Conservation (phyloP, 1,140 invertebrate species). For the Idris sp. region DNA sequence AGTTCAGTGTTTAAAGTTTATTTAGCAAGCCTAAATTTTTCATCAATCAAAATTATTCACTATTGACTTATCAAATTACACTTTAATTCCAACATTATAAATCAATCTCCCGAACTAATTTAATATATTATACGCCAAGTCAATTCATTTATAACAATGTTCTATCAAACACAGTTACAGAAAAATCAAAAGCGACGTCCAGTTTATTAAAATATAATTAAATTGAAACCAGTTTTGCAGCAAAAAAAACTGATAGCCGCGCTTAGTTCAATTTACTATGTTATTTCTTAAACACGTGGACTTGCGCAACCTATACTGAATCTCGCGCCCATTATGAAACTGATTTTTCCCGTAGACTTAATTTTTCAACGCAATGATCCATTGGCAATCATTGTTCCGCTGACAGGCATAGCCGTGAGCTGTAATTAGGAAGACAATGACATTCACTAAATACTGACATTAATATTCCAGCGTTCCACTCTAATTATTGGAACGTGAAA, state of each 20-base stretch:
- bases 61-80: no score
- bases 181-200: constrained; percentile 12
- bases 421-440: constrained; percentile 59
- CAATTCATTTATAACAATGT: no score
- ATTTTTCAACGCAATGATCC: constrained; percentile 33
- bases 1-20: no score
- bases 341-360: constrained; percentile 25
- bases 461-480: constrained; percentile 58
- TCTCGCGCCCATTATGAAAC: constrained; percentile 22
- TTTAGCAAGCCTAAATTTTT: no score
- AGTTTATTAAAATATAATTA: constrained; percentile 38
- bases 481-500: constrained; percentile 61
- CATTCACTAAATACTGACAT: constrained; percentile 49
- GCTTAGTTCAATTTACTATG: constrained; percentile 36
- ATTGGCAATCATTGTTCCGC: constrained; percentile 29
- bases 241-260: constrained; percentile 19
- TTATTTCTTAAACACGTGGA: constrained; percentile 25
- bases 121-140: no score
- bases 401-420: constrained; percentile 43
- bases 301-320: constrained; percentile 29
- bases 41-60: no score
- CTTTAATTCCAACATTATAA: constrained; percentile 16
- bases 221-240: constrained; percentile 26
- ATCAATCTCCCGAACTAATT: no score
- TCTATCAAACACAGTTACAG: constrained; percentile 10